phyloP scores from a whole-genome alignment of 2,888 invertebrate genomes.

The Pteria penguin region DNA sequence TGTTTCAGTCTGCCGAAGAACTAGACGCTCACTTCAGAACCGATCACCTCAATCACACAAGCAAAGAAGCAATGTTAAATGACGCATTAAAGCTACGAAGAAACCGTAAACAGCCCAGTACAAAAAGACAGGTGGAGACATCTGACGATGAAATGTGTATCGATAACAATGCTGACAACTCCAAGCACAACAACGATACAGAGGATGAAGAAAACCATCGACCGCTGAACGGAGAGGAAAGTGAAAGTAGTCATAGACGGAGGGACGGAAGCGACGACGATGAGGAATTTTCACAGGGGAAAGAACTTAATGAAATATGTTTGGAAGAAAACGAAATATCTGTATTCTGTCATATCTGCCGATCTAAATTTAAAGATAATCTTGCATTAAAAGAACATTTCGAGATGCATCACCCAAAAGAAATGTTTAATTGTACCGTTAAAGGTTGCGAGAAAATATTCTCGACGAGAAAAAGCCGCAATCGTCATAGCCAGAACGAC shows the following conservation, averaged over 20 bases:
- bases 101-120: neutral
- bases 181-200: constrained; percentile 33
- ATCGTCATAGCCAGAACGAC: constrained; percentile 88
- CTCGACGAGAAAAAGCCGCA: constrained; percentile 88
- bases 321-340: constrained; percentile 81
- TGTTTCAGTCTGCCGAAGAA: constrained; percentile 95
- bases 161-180: constrained; percentile 23
- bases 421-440: constrained; percentile 88
- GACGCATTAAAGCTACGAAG: neutral
- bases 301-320: constrained; percentile 81
- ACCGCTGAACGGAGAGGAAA: constrained; percentile 26
- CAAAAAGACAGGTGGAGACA: neutral
- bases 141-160: constrained; percentile 19
- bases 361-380: constrained; percentile 84
- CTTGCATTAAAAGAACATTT: constrained; percentile 87
- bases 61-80: constrained; percentile 1
- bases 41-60: constrained; percentile 88
- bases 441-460: constrained; percentile 89
- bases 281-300: constrained; percentile 43
- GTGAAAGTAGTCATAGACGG: constrained; percentile 41
- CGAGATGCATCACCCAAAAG: constrained; percentile 85
- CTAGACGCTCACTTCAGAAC: constrained; percentile 97
- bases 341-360: constrained; percentile 87
- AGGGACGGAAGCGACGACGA: constrained; percentile 42
- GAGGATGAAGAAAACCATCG: constrained; percentile 33